Evolutionary conservation across 2,888 invertebrate genomes (phyloP).

Genomic region (Crocallis elinguaria): DNA sequence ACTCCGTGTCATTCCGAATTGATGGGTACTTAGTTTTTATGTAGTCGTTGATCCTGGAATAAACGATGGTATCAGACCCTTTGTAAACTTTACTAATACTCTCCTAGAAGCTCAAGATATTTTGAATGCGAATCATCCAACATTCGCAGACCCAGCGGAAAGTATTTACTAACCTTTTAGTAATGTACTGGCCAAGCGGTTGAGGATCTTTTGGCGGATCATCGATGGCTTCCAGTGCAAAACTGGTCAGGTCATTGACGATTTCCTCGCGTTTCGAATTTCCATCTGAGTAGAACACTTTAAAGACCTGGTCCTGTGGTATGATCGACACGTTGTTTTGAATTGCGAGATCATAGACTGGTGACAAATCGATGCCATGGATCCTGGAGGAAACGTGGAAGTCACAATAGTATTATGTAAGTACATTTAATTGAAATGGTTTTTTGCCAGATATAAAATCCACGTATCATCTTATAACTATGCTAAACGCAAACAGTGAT

Average conservation of each 20-base stretch:
- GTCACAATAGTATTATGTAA: no score
- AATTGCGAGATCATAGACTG: slow-evolving; percentile 53
- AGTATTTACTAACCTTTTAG: slow-evolving; percentile 53
- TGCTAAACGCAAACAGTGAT: no score
- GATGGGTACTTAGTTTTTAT: slow-evolving; percentile 46
- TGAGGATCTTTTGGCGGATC: slow-evolving; percentile 46
- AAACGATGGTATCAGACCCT: no score
- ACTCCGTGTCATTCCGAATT: slow-evolving; percentile 48
- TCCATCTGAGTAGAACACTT: slow-evolving; percentile 52
- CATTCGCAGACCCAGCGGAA: no score
- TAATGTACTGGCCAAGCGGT: slow-evolving; percentile 55
- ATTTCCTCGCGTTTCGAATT: slow-evolving; percentile 27
- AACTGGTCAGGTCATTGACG: slow-evolving; percentile 49
- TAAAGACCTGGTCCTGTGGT: slow-evolving; percentile 49
- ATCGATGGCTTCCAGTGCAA: slow-evolving; percentile 39
- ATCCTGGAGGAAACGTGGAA: slow-evolving; percentile 59
- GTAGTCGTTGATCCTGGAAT: slow-evolving; percentile 50
- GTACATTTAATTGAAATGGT: no score
- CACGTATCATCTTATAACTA: no score
- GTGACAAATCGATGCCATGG: slow-evolving; percentile 56
- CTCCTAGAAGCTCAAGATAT: no score
- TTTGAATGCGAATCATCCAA: no score
- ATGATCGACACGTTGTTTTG: slow-evolving; percentile 51
- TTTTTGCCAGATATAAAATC: no score
- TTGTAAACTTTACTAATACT: no score